Conservation (phyloP, 2,113 vertebrate genomes). For the Paramormyrops kingsleyae region DNA sequence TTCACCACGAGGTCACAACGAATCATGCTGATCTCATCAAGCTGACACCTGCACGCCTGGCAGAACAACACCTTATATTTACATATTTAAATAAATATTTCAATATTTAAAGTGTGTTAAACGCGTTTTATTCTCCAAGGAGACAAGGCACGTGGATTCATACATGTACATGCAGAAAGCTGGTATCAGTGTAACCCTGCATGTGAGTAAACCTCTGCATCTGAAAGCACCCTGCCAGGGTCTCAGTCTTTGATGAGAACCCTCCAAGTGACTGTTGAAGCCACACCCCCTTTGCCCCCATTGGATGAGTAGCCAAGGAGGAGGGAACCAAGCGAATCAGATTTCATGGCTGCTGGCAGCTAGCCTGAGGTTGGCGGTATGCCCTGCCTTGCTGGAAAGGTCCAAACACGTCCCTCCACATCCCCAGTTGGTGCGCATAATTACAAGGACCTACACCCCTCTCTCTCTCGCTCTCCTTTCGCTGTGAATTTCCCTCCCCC, state of each 20-base stretch:
- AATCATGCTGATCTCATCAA: background rate
- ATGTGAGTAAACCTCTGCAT: background rate
- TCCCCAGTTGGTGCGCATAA: slow-evolving; percentile 22
- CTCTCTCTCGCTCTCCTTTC: slow-evolving; percentile 9
- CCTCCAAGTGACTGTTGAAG: background rate
- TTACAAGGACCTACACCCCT: slow-evolving; percentile 22
- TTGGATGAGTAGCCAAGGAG: background rate
- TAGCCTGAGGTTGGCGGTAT: background rate
- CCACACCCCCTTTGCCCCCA: background rate
- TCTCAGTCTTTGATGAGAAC: background rate
- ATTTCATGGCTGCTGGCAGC: slow-evolving; percentile 19
- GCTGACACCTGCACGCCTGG: background rate
- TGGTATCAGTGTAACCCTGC: background rate
- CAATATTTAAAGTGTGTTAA: background rate
- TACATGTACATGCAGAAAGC: slow-evolving; percentile 12
- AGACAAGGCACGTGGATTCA: background rate
- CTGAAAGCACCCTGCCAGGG: background rate
- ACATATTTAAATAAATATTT: slow-evolving; percentile 14
- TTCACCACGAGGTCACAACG: slow-evolving; percentile 16
- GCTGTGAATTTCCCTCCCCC: slow-evolving; percentile 24
- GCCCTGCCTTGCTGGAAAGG: slow-evolving; percentile 24
- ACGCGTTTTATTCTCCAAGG: background rate
- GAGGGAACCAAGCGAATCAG: background rate
- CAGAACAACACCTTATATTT: background rate
- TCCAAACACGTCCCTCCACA: slow-evolving; percentile 33